These are phyloP conservation scores for Palythoa caribaeorum DNA, from an alignment of 92 coral and sea anemone species.

Conservation along the genomic window DNA sequence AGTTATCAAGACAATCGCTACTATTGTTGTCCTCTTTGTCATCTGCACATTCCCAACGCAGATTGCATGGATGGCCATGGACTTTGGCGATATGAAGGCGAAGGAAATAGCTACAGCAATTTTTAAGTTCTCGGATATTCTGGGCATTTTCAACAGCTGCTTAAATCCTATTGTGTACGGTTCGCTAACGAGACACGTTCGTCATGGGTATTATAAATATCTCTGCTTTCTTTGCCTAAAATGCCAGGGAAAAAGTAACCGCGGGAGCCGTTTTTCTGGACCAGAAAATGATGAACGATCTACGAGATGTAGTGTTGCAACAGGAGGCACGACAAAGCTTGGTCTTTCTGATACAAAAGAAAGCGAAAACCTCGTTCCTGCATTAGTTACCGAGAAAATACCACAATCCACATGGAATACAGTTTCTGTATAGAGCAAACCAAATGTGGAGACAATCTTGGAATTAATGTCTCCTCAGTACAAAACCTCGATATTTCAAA, in stretches of 20 bases:
- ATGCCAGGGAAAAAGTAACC: background rate
- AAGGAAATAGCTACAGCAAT: background rate
- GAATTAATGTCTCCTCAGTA: too few species aligned
- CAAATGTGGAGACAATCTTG: too few species aligned
- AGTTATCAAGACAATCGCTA: constrained; percentile 21
- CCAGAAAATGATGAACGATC: background rate
- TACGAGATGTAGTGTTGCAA: background rate
- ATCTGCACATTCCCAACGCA: constrained; percentile 38
- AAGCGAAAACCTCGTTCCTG: background rate
- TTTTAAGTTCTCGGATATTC: constrained; percentile 20
- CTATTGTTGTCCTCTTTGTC: constrained; percentile 12
- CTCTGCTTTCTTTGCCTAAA: constrained; percentile 11
- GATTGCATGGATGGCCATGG: constrained; percentile 5
- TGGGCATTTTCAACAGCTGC: constrained; percentile 12
- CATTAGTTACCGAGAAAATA: background rate
- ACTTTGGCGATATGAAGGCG: constrained; percentile 5
- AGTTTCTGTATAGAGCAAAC: background rate
- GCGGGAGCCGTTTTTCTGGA: too few species aligned
- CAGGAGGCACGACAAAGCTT: background rate
- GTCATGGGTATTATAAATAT: constrained; percentile 24
- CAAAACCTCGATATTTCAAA: too few species aligned
- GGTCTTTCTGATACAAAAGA: background rate
- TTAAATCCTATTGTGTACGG: constrained; percentile 33
- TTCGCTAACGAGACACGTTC: constrained; percentile 25
- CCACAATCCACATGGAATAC: background rate